These are phyloP conservation scores for Perca flavescens DNA, from an alignment of 2,113 vertebrate species.

Conservation along the genomic window DNA sequence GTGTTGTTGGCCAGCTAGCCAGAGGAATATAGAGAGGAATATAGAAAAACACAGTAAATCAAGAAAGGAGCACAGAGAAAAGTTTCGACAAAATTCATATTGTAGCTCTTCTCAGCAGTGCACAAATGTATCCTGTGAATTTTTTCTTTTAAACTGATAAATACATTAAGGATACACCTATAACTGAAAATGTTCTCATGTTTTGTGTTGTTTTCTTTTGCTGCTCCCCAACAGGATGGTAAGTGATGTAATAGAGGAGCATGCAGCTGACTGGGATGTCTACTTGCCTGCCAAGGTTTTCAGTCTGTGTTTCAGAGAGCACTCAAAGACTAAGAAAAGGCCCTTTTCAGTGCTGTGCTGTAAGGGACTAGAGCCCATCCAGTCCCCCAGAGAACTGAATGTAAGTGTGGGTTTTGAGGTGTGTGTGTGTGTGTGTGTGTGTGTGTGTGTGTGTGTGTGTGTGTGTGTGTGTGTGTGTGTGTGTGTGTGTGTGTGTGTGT, in stretches of 20 bases:
- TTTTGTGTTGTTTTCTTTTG: neutral
- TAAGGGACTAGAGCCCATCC: slow-evolving; percentile 46
- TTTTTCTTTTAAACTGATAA: neutral
- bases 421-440: no score
- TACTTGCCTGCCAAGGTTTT: slow-evolving; percentile 79
- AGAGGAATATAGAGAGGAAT: neutral
- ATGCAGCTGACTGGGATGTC: slow-evolving; percentile 78
- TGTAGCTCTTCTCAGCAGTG: neutral
- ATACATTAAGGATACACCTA: no score
- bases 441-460: no score
- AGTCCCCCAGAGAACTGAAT: slow-evolving; percentile 54
- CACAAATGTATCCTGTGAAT: neutral
- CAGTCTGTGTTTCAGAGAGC: slow-evolving; percentile 76
- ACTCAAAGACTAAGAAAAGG: slow-evolving; percentile 68
- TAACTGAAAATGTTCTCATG: neutral
- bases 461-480: no score
- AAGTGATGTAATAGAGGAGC: slow-evolving; percentile 65
- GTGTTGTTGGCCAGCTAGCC: neutral
- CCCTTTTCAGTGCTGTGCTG: slow-evolving; percentile 76
- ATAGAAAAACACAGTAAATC: neutral
- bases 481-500: no score
- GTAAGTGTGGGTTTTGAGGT: slow-evolving; percentile 44
- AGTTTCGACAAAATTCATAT: neutral
- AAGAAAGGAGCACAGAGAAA: neutral
- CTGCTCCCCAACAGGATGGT: slow-evolving; percentile 70